Evolutionary conservation across 2,888 invertebrate genomes (phyloP), one percentile per base, ranked within the genome.

Genomic region (Odontocolon sp.): DNA sequence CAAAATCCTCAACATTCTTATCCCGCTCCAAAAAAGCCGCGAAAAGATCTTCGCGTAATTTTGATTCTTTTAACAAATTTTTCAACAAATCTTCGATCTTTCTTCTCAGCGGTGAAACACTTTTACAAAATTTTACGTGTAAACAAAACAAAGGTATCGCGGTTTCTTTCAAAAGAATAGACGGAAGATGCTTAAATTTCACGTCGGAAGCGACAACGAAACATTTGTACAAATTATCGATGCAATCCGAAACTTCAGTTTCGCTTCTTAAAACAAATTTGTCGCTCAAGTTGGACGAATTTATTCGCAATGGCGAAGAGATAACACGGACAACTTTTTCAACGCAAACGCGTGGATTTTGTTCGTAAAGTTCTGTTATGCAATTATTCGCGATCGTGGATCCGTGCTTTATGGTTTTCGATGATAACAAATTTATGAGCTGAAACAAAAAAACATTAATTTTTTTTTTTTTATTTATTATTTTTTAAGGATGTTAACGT

Each of bases 331-430:
- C 69, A 71, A 93, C 88, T 81, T 90, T 86, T 56, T 89, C 86
- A 16, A 86, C 77, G 77, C 91, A 90, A 63, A 91, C 83, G 11
- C 91, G 82, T 11, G 91, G 88, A 86, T 93, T 92, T 56, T 90
- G 91, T 57, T 92, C 91, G 84, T 92, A 90, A 26, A 95, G 87
- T 70, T 88, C 89, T 77, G 92, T 90, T 2, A 93, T 91, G 87
- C 94, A 94, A 28, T 92, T 90, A 21, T 92, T 91, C 63, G 93
- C 93, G 67, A 94, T 91, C 16, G 91, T 85, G 59, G 91, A 82
- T 66, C 92, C 91, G 82, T 92, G 91, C 8, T 78, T 83, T 36
- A 90, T 87, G 71, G 91, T 91, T 74, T 91, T 91, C 18, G 90
- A 86, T 42, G 82, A 83, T 11, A 93, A 80, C 82, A 94, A 91